Conservation (phyloP, 1,140 invertebrate species). For the Melanaphis sacchari region DNA sequence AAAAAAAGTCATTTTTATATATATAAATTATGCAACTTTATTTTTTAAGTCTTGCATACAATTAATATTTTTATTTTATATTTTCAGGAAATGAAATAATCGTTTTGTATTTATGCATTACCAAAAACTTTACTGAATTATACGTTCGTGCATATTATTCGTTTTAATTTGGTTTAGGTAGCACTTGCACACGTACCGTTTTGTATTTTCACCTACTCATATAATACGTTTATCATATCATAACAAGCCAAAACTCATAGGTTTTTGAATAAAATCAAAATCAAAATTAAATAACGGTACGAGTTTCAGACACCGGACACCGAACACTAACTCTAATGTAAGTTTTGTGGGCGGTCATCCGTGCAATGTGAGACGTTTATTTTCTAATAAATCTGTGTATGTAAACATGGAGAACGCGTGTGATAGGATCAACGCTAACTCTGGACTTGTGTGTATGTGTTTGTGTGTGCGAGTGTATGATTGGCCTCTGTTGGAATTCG, state of each 20-base stretch:
- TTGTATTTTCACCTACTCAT: not conserved
- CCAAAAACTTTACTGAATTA: too few relatives aligned
- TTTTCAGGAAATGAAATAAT: too few relatives aligned
- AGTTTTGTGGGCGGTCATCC: not conserved
- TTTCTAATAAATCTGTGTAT: not conserved
- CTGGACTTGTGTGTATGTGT: not conserved
- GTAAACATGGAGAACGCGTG: not conserved
- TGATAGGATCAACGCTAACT: not conserved
- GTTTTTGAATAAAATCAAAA: not conserved
- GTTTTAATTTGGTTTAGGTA: too few relatives aligned
- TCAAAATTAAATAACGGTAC: not conserved
- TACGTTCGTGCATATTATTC: too few relatives aligned
- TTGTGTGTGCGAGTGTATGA: not conserved
- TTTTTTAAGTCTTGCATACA: not conserved
- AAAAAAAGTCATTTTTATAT: not conserved
- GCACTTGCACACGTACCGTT: too few relatives aligned
- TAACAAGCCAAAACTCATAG: too few relatives aligned
- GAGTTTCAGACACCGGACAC: not conserved
- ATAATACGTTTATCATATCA: not conserved
- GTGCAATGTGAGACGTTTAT: not conserved
- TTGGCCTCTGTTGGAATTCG: conserved; percentile 20
- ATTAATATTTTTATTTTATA: not conserved
- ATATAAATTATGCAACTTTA: not conserved
- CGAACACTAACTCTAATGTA: not conserved
- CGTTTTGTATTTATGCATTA: too few relatives aligned